These are phyloP conservation scores for Gymnoscopelus microlampas DNA, from an alignment of 2,797 vertebrate genomes.

Conservation along the genomic window DNA sequence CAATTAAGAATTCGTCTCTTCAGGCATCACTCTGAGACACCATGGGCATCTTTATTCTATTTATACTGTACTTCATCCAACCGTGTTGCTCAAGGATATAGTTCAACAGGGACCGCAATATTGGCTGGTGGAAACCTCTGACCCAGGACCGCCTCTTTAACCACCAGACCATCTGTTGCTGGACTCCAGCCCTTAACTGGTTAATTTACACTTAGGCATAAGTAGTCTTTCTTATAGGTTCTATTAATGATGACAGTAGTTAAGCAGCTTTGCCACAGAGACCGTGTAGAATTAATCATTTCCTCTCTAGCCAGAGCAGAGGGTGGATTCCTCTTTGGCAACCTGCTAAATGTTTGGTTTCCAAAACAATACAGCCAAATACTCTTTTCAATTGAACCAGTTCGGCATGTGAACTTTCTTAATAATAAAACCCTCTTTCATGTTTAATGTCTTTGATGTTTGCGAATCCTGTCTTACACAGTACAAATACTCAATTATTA, in stretches of 20 bases:
- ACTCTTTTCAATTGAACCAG: neutral
- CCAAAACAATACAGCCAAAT: conserved; percentile 18
- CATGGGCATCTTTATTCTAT: too few species aligned
- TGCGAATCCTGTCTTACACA: too few species aligned
- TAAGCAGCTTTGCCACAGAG: neutral
- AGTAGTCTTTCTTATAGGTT: neutral
- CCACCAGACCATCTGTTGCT: neutral
- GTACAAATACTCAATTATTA: too few species aligned
- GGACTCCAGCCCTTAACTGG: too few species aligned
- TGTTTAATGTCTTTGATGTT: too few species aligned
- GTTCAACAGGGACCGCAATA: neutral
- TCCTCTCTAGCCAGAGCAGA: neutral
- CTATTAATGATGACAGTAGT: conserved; percentile 13
- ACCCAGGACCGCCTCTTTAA: neutral
- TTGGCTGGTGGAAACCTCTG: neutral
- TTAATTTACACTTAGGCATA: too few species aligned
- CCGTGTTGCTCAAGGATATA: too few species aligned
- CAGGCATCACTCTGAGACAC: too few species aligned
- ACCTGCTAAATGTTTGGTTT: conserved; percentile 43
- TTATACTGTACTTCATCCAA: too few species aligned
- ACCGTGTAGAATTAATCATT: conserved; percentile 15
- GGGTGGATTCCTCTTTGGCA: conserved; percentile 24
- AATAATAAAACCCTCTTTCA: too few species aligned
- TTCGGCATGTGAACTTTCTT: too few species aligned
- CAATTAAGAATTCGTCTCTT: neutral